phyloP scores from a whole-genome alignment of 2,888 invertebrate species.

The Toxonevra muliebris region DNA sequence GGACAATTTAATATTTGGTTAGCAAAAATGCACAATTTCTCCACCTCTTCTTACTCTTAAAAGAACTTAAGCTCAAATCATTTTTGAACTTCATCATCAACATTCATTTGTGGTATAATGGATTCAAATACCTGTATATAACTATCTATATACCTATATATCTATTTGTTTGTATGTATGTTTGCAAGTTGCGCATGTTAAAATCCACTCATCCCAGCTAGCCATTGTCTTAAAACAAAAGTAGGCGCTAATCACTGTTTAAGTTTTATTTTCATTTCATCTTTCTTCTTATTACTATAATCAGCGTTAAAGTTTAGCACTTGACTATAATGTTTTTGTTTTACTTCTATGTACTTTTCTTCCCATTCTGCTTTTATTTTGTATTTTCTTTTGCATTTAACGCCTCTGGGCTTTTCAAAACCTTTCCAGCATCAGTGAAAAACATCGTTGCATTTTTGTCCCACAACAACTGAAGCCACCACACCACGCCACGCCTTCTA shows the following conservation, averaged over 20 bases:
- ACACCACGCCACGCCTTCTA: background rate
- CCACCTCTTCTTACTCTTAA: too few relatives aligned
- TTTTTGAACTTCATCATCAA: constrained; percentile 7
- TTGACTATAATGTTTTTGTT: constrained; percentile 20
- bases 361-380: too few relatives aligned
- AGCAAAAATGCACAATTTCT: too few relatives aligned
- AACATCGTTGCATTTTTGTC: background rate
- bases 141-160: background rate
- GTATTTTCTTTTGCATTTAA: constrained; percentile 25
- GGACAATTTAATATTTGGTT: too few relatives aligned
- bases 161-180: constrained; percentile 4
- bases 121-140: constrained; percentile 46
- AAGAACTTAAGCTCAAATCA: background rate
- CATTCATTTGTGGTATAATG: constrained; percentile 47
- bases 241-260: constrained; percentile 47
- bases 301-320: background rate
- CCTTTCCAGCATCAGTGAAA: background rate
- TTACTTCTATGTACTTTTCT: constrained; percentile 9
- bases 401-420: constrained; percentile 34
- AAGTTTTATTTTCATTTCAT: constrained; percentile 29
- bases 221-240: constrained; percentile 38
- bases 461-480: background rate
- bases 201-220: constrained; percentile 36
- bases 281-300: background rate
- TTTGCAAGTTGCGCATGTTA: constrained; percentile 18